Evolutionary conservation across 2,797 vertebrate species (phyloP).

Genomic region (Etheostoma nigrum): DNA sequence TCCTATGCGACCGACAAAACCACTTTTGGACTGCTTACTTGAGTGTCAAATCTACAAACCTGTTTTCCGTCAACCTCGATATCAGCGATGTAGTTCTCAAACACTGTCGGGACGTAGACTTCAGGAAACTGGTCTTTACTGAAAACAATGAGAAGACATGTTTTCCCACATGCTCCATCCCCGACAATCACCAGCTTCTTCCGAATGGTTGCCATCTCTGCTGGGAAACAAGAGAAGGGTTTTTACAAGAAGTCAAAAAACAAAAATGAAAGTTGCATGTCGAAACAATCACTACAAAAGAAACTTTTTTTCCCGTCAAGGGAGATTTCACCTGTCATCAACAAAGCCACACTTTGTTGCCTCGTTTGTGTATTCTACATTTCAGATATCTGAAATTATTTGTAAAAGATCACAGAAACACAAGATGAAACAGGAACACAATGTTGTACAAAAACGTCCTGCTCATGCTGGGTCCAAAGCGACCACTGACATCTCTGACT

Average conservation of each 20-base stretch:
- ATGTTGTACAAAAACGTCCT: not conserved
- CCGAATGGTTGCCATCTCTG: slow-evolving; percentile 95
- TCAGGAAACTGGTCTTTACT: slow-evolving; percentile 99
- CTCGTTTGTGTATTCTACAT: not conserved
- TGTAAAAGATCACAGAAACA: slow-evolving; percentile 14
- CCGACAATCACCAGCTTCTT: slow-evolving; percentile 99
- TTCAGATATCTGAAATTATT: slow-evolving; percentile 34
- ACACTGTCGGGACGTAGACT: slow-evolving; percentile 97
- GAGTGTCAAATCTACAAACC: slow-evolving; percentile 80
- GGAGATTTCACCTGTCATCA: slow-evolving; percentile 26
- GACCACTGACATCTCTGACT: slow-evolving; percentile 30
- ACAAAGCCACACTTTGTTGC: slow-evolving; percentile 4
- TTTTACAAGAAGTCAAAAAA: slow-evolving; percentile 13
- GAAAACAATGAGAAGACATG: slow-evolving; percentile 97
- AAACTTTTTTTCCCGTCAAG: not conserved
- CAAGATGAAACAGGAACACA: slow-evolving; percentile 7
- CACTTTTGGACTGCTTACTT: not conserved
- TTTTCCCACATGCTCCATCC: slow-evolving; percentile 97
- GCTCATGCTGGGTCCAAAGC: slow-evolving; percentile 17
- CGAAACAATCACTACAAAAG: not conserved
- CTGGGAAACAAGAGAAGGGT: slow-evolving; percentile 42
- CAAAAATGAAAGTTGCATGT: not conserved
- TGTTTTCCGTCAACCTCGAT: slow-evolving; percentile 97
- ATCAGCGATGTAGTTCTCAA: slow-evolving; percentile 99
- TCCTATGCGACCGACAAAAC: not conserved